Evolutionary conservation across 1,140 invertebrate genomes (phyloP), one percentile per base, ranked within the genome.

Genomic region (Chelonus insularis): DNA sequence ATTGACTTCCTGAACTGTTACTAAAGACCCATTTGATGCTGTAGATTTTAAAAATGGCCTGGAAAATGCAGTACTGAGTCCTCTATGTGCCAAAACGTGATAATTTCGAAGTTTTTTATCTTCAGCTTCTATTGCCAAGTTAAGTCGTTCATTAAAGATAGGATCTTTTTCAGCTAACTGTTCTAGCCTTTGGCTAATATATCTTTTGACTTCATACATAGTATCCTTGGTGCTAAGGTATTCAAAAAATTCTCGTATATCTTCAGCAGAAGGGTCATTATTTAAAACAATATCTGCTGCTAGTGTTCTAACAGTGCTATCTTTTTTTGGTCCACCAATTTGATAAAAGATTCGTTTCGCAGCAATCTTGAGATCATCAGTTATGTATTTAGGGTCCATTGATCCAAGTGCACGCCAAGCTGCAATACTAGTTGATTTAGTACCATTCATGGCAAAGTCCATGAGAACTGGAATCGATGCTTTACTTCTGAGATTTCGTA

Each of bases 1-100:
- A 11, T 82, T 84, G 1, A 92, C 88, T 75, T 93, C 91, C 72
- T 93, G 88, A n/a, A 90, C 80, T 4, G 90, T 88, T 0, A 90
- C 77, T 8, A 94, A 79, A 1, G 85, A 85, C 21, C 90, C 91
- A 60, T 92, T 91, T 21, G 84, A 86, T 45, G 85, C 86, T 0
- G 77, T 67, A 7, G 84, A 84, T 18, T 75, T 77, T 5, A 89
- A 80, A 9, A 89, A 87, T 1, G 73, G 75, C 47, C 89, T 84
- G 0, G 83, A 84, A 39, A 92, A 86, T 1, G 88, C 89, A 0
- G 89, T 90, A 8, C 90, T 90, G 0, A 92, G 75, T 9, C 91
- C 91, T 68, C 83, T 84, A 58, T 87, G 87, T 11, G 84, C 83
- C 52, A 90, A 72, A 16, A 85, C 79, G 66, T 90, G 76, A 68